These are phyloP conservation scores for Myotis myotis DNA, from an alignment of 2,797 vertebrate genomes.

Conservation along the genomic window DNA sequence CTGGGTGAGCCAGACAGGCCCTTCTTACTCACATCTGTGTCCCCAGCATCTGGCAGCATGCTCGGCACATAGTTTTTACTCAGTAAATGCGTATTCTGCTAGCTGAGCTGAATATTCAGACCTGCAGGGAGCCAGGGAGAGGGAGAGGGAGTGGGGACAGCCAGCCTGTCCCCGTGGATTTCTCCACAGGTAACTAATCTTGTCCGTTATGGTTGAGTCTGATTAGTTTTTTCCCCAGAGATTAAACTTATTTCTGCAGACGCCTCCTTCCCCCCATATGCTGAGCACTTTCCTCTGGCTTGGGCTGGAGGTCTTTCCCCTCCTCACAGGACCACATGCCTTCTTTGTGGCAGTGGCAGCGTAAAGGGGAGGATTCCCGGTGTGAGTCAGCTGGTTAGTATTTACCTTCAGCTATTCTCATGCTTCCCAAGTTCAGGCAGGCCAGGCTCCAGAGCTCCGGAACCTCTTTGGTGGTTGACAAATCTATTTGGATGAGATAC, in stretches of 20 bases:
- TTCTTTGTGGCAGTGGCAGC: background rate
- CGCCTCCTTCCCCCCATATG: too few species aligned
- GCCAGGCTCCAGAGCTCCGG: background rate
- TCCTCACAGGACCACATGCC: background rate
- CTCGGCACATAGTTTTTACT: background rate
- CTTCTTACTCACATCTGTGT: background rate
- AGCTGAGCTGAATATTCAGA: background rate
- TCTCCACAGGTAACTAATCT: background rate
- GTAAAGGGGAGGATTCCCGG: background rate
- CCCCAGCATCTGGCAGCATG: background rate
- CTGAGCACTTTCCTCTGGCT: background rate
- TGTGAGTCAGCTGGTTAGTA: background rate
- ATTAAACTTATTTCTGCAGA: background rate
- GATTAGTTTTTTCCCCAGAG: background rate
- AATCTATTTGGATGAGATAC: slow-evolving; percentile 50
- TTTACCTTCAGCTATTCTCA: slow-evolving; percentile 36
- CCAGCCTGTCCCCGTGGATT: background rate
- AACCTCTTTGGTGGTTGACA: background rate
- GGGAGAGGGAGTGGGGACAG: background rate
- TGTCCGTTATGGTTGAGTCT: background rate
- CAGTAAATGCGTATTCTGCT: background rate
- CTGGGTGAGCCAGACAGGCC: background rate
- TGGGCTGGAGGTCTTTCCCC: background rate
- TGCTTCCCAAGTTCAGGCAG: background rate
- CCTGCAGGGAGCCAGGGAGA: background rate